These are phyloP conservation scores for Pagrus major DNA, from an alignment of 2,113 vertebrate species.

Conservation along the genomic window DNA sequence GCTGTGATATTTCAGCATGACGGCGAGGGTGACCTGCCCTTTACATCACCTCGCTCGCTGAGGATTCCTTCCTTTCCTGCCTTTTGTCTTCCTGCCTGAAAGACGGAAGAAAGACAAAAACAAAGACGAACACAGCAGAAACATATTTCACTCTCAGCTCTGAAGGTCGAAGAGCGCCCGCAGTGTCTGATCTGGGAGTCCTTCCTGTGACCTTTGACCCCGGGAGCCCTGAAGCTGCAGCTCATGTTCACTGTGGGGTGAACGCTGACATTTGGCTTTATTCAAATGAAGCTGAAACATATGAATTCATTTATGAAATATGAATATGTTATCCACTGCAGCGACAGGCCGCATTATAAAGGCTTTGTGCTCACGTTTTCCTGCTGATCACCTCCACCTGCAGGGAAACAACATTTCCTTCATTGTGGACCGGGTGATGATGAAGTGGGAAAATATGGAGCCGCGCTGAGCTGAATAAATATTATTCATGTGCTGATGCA, in stretches of 20 bases:
- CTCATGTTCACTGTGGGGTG: conserved; percentile 6
- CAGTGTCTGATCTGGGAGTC: conserved; percentile 6
- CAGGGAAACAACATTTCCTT: neutral
- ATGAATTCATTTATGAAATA: neutral
- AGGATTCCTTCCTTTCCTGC: conserved; percentile 34
- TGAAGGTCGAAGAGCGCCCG: conserved; percentile 49
- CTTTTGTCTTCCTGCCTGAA: conserved; percentile 25
- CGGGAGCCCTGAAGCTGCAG: neutral
- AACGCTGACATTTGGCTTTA: conserved; percentile 45
- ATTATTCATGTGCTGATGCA: too few species aligned
- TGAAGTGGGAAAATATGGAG: neutral
- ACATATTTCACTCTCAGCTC: conserved; percentile 16
- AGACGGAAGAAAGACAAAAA: neutral
- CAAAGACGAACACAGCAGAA: neutral
- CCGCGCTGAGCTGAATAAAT: neutral
- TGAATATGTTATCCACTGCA: neutral
- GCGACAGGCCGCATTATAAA: neutral
- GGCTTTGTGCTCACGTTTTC: neutral
- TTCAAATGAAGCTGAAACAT: conserved; percentile 47
- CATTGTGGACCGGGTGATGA: neutral
- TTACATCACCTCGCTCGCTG: conserved; percentile 40
- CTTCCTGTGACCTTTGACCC: conserved; percentile 56
- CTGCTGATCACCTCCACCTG: neutral
- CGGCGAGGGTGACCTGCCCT: conserved; percentile 58
- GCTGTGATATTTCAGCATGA: conserved; percentile 62